A percentile compares a stretch with the other conserved stretches of the same genome.
Conservation (phyloP, 2,888 invertebrate genomes). For the Artemia sinica region DNA sequence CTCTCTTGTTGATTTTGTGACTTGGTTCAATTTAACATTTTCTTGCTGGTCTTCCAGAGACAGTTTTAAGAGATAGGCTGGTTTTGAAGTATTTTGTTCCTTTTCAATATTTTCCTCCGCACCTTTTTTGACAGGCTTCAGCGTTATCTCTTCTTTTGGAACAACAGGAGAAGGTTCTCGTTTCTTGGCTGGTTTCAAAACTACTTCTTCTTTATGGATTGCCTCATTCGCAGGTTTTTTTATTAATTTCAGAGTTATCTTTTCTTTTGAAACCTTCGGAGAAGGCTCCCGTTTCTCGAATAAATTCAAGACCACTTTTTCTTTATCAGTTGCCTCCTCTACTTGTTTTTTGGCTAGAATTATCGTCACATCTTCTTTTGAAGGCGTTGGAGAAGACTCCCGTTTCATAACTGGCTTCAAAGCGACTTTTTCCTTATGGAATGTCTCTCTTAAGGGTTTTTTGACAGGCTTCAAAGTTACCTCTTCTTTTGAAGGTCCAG, state of each 20-base stretch:
- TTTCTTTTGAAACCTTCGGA: not conserved
- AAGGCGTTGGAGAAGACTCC: not conserved
- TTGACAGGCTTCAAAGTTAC: not conserved
- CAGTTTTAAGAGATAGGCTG: not conserved
- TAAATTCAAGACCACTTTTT: not conserved
- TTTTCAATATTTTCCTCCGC: not conserved
- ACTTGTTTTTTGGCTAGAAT: constrained; percentile 29
- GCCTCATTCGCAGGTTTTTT: not conserved
- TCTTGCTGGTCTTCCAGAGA: no score
- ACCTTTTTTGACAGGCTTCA: not conserved
- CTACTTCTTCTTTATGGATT: constrained; percentile 30
- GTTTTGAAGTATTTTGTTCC: not conserved
- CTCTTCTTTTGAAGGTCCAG: not conserved
- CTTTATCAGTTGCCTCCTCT: not conserved
- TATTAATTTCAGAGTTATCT: not conserved
- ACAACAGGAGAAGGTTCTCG: constrained; percentile 26
- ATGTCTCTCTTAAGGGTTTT: not conserved
- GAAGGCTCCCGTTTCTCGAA: not conserved
- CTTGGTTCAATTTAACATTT: not conserved
- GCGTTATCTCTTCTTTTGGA: constrained; percentile 26
- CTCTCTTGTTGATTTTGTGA: not conserved
- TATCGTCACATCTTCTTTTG: no score
- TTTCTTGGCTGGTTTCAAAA: constrained; percentile 33
- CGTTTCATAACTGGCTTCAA: constrained; percentile 30
- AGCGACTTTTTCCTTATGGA: constrained; percentile 30